Evolutionary conservation across 2,888 invertebrate genomes (phyloP), one percentile per base, ranked within the genome.

Genomic region (Thecophora atra): DNA sequence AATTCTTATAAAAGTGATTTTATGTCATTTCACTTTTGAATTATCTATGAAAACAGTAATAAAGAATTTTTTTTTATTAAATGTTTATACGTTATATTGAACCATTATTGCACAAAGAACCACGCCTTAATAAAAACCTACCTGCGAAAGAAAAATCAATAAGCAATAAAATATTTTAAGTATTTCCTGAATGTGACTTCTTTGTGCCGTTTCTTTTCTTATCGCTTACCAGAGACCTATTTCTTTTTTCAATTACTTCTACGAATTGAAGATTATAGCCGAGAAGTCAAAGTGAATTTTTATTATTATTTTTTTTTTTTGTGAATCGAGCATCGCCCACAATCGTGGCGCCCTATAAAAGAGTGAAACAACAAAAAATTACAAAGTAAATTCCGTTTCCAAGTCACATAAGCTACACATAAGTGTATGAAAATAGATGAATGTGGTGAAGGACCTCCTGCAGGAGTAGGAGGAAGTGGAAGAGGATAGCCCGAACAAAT

Each of bases 311-410:
- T 7, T 54, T 2, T 19, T 60, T 60, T 60, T 30, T 30, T 63
- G 17, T 21, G 19, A n/a, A 21, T 54, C 21, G 19, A 51, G 65
- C 24, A 17, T 24, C 69, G 69, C 69, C 69, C 60, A 69, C 69
- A 47, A 26, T 58, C n/a, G 15, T 56, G 47, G n/a, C 60, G 60
- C 67, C 54, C 54, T 6, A 19, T 19, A 54, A 44, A 69, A 60
- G 28, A 69, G 60, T 19, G 17, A 47, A 60, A 19, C 26, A 60
- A 69, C 24, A 19, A 67, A 15, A 52, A 52, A 51, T 52, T 24
- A 17, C 24, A 37, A 62, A 30, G 44, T 21, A 60, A 69, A 69
- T 60, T 60, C 69, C 47, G 60, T 28, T 47, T 44, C 51, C 44
- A 21, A 28, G 15, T 5, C 64, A 21, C n/a, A n/a, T n/a, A n/a